Evolutionary conservation across 2,888 invertebrate species (phyloP).

Genomic region (Hipparchia semele): DNA sequence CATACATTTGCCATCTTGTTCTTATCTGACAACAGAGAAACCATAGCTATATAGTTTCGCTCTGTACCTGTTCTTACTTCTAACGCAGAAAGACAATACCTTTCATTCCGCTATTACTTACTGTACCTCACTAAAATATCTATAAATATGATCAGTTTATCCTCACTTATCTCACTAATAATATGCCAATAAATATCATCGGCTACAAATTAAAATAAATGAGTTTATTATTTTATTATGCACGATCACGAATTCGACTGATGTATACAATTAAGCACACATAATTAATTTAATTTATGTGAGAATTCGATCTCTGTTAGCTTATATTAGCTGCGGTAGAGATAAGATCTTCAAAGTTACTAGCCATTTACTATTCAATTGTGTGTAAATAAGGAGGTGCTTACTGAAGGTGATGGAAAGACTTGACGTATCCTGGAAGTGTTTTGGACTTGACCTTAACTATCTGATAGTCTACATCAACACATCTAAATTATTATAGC

Average conservation of each 20-base stretch:
- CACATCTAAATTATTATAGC: neutral
- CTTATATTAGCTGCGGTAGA: slow-evolving; percentile 17
- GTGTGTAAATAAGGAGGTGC: slow-evolving; percentile 1
- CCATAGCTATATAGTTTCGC: no score
- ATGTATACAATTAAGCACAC: slow-evolving; percentile 6
- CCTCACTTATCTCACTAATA: no score
- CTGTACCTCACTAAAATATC: no score
- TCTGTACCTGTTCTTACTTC: no score
- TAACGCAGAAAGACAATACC: no score
- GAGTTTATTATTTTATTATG: slow-evolving; percentile 15
- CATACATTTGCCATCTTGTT: no score
- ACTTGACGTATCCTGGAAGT: slow-evolving; percentile 2
- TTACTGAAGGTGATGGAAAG: neutral
- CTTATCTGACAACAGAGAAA: no score
- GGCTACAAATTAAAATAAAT: slow-evolving; percentile 1
- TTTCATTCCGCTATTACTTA: no score
- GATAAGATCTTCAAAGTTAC: slow-evolving; percentile 28
- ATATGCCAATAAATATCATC: no score
- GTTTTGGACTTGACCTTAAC: neutral
- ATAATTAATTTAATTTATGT: slow-evolving; percentile 27
- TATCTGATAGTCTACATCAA: neutral
- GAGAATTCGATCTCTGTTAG: slow-evolving; percentile 31
- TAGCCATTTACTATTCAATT: slow-evolving; percentile 16
- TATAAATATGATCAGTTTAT: no score
- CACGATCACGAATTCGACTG: slow-evolving; percentile 18